Evolutionary conservation across 2,888 invertebrate species (phyloP).

Genomic region (Lasioglossum vierecki): DNA sequence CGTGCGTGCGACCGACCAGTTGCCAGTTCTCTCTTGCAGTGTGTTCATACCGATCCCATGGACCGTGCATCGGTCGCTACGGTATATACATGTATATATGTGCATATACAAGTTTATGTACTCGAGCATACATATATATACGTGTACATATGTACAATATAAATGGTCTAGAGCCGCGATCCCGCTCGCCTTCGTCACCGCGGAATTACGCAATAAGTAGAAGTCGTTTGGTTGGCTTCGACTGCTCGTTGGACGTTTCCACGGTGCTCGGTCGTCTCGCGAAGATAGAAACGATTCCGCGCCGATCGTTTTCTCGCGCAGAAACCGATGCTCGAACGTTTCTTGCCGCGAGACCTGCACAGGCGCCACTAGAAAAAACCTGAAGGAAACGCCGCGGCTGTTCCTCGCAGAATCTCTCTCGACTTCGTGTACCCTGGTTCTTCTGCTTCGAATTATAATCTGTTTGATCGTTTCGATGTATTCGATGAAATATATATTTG

Average conservation of each 20-base stretch:
- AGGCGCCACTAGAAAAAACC: neutral
- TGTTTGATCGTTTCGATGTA: neutral
- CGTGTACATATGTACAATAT: constrained; percentile 55
- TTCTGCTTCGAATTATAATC: neutral
- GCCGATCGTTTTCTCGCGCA: constrained; percentile 5
- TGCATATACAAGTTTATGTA: neutral
- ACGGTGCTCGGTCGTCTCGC: constrained; percentile 57
- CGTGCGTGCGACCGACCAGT: constrained; percentile 15
- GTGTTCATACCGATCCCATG: neutral
- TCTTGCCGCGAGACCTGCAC: neutral
- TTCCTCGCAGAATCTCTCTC: neutral
- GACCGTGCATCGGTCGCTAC: neutral
- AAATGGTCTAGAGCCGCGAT: constrained; percentile 81
- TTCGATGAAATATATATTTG: too few species aligned
- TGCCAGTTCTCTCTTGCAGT: neutral
- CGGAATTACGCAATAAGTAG: constrained; percentile 82
- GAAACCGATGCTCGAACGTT: neutral
- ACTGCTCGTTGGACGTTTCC: constrained; percentile 69
- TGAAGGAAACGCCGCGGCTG: neutral
- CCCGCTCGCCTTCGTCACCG: constrained; percentile 82
- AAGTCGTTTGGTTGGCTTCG: constrained; percentile 80
- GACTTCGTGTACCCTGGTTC: neutral
- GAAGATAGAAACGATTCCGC: constrained; percentile 50
- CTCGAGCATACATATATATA: neutral
- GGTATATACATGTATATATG: neutral